Base-by-base conservation (phyloP, 2,888 invertebrate species). In the Phalangium opilio region DNA sequence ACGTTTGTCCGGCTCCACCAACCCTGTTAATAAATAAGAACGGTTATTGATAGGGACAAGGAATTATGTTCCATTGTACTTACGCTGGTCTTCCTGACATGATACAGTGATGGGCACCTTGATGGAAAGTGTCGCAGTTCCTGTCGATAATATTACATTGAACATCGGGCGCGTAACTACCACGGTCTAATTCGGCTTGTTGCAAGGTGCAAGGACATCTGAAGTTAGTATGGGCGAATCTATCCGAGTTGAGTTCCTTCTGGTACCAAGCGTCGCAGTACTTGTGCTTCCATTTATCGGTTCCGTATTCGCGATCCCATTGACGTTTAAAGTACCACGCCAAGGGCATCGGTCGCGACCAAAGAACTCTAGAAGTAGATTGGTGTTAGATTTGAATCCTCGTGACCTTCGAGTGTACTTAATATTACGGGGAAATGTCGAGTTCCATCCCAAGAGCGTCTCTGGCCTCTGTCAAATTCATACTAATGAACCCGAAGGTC, bases 1-100 rank as follows among this genome's bases (percentile, higher is more conserved):
- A 98, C 63, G 95, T 91, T 63, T 95, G 95, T 45, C 93, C 95
- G 1, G 86, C 81, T 21, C 90, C 90, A 66, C 87, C 84, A 49
- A 79, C 66, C 51, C 87, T 87, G 59, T 41, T 64, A 41, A 27
- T 27, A 27, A 27, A 1, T 36, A 14, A n/a, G n/a, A 36, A 44
- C n/a, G 27, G 27, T 27, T 27, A 4, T 27, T 27, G 27, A 7
- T 27, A 8, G 27, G 8, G 8, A 27, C n/a, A n/a, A n/a, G n/a
- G 27, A 27, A 7, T 27, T 27, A 8, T 27, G 5, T 27, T 27
- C 27, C 27, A 8, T 19, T 17, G 17, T 48, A 68, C 74, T 75
- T 73, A 89, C 90, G 83, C 83, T 43, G 91, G 89, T 44, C 83
- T 78, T 44, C 86, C 87, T 55, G 85, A 85, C 62, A 82, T 78